Evolutionary conservation across 2,888 invertebrate species (phyloP).

Genomic region (Ganaspis brasiliensis): DNA sequence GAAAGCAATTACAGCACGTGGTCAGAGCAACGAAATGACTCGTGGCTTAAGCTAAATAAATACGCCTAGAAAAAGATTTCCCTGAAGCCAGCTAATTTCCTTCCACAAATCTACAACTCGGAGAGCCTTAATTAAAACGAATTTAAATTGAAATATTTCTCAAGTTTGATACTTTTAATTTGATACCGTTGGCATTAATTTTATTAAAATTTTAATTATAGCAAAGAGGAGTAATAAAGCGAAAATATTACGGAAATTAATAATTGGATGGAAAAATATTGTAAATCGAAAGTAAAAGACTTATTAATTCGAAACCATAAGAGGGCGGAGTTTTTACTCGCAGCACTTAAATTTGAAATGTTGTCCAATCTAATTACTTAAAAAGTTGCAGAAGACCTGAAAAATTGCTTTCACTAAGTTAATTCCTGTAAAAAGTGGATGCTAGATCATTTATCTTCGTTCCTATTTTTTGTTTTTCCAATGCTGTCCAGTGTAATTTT

Average conservation of each 20-base stretch:
- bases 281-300: too few relatives aligned
- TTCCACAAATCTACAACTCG: background rate
- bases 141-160: too few relatives aligned
- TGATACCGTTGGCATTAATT: too few relatives aligned
- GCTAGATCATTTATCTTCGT: background rate
- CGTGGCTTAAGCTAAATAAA: constrained; percentile 26
- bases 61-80: constrained; percentile 7
- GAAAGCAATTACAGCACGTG: constrained; percentile 38
- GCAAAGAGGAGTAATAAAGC: too few relatives aligned
- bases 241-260: too few relatives aligned
- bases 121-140: background rate
- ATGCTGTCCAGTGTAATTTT: constrained; percentile 8
- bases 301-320: too few relatives aligned
- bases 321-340: too few relatives aligned
- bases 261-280: too few relatives aligned
- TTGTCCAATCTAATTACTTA: constrained; percentile 10
- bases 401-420: constrained; percentile 12
- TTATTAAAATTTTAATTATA: too few relatives aligned
- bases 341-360: background rate
- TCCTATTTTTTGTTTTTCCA: background rate
- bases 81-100: constrained; percentile 11
- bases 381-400: constrained; percentile 12
- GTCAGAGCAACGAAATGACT: constrained; percentile 31
- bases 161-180: too few relatives aligned
- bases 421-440: constrained; percentile 11